Evolutionary conservation across 2,113 vertebrate species (phyloP), one percentile per base, ranked within the genome.

Genomic region (Elanus axillaris): DNA sequence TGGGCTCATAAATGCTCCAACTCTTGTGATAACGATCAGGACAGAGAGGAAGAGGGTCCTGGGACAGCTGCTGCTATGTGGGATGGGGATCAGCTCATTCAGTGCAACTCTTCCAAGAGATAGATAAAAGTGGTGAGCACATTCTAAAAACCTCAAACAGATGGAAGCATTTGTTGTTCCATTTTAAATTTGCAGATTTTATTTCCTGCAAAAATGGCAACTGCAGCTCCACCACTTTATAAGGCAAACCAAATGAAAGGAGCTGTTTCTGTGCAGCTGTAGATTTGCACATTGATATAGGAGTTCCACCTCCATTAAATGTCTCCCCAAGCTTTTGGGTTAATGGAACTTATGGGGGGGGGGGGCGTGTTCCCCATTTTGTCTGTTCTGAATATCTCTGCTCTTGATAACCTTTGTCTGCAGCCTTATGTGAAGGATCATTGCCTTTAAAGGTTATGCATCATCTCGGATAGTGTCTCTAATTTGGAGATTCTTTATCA

Each of bases 261-360:
- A 53, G 6, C 18, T 62, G 13, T 58, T 60, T n/a, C 64, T 85
- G 29, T 73, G 67, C 45, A 52, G 13, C 60, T 76, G 19, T 52
- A 64, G 5, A 10, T 21, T 62, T 6, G 8, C 21, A 17, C 10
- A 13, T 1, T 16, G 21, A 3, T 40, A 14, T 0, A 56, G 59
- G 17, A 29, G 7, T 36, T 91, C 27, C 48, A 60, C 18, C 22
- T 60, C 47, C 36, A 34, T 32, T 52, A 47, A 42, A 59, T 18
- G 4, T 47, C 47, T 78, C n/a, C 32, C 25, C 11, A 50, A 13
- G 27, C 18, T 26, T 81, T 69, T 59, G 23, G 19, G 6, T 10
- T 26, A 29, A 36, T 10, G 12, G 38, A 55, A 26, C 12, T 69
- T 62, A 3, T 8, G 10, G 14, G 14, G 3, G n/a, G n/a, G n/a